Evolutionary conservation across 92 coral and sea anemone genomes (phyloP).

Genomic region (Nematostella vectensis): DNA sequence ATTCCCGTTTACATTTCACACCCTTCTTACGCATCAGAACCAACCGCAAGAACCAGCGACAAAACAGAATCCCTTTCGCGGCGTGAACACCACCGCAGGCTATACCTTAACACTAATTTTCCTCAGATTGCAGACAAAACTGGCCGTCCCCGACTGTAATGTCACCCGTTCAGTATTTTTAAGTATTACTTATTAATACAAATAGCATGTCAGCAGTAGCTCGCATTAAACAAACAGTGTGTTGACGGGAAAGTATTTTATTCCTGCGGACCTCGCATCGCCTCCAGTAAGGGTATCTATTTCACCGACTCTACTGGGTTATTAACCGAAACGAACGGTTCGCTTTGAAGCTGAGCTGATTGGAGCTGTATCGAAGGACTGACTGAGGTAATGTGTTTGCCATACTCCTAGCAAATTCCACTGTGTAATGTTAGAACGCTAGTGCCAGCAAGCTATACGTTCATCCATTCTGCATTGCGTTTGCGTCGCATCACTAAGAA

Average conservation of each 20-base stretch:
- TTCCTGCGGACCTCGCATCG: background rate
- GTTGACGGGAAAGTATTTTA: slow-evolving; percentile 5
- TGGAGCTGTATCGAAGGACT: background rate
- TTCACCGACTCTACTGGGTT: background rate
- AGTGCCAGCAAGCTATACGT: too few relatives aligned
- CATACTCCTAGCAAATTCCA: background rate
- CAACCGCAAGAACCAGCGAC: too few relatives aligned
- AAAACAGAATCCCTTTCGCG: too few relatives aligned
- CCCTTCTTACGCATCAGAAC: too few relatives aligned
- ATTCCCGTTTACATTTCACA: too few relatives aligned
- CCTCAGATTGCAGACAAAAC: too few relatives aligned
- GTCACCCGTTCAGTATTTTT: background rate
- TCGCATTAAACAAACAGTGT: slow-evolving; percentile 5
- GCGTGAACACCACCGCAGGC: too few relatives aligned
- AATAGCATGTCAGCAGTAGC: slow-evolving; percentile 4
- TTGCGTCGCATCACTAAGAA: too few relatives aligned
- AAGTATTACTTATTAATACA: slow-evolving; percentile 1
- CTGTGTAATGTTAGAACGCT: too few relatives aligned
- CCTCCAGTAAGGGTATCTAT: slow-evolving; percentile 1
- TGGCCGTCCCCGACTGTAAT: too few relatives aligned
- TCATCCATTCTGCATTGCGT: too few relatives aligned
- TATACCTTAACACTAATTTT: too few relatives aligned
- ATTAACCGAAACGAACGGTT: background rate
- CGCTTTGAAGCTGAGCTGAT: background rate
- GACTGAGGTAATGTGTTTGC: background rate